phyloP scores from a whole-genome alignment of 2,113 vertebrate genomes.

The Delphinus delphis region DNA sequence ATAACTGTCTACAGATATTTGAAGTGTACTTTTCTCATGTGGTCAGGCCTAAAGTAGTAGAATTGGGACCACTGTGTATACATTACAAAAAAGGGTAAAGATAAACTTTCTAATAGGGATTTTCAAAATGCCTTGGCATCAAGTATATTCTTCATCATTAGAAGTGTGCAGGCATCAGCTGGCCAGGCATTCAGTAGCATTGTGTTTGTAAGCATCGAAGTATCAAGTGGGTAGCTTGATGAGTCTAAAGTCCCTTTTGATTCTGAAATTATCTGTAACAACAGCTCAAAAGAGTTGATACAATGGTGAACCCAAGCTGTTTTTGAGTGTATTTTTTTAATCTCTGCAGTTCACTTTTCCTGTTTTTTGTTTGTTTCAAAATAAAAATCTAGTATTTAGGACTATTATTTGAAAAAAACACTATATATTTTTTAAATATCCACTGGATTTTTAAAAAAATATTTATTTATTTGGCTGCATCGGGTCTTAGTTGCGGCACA shows the following conservation, averaged over 20 bases:
- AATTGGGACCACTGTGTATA: not conserved
- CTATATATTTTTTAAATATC: not conserved
- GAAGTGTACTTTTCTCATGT: not conserved
- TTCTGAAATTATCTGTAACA: not conserved
- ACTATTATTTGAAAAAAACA: not conserved
- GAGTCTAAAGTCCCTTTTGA: not conserved
- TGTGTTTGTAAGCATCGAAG: not conserved
- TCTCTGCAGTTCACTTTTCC: not conserved
- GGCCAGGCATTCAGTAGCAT: not conserved
- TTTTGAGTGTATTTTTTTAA: not conserved
- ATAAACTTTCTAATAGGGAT: not conserved
- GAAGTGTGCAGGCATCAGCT: not conserved
- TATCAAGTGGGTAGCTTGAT: not conserved
- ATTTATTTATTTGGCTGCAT: too few relatives aligned
- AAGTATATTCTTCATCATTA: not conserved
- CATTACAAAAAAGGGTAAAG: not conserved
- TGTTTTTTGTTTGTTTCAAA: not conserved
- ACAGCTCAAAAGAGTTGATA: not conserved
- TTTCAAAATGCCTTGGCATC: not conserved
- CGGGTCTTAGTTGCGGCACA: too few relatives aligned
- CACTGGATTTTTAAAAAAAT: not conserved
- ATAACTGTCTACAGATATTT: not conserved
- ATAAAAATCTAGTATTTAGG: not conserved
- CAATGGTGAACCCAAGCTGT: not conserved
- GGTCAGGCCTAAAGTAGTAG: not conserved